Conservation (phyloP, 2,797 vertebrate species). For the Brachymystax lenok region DNA sequence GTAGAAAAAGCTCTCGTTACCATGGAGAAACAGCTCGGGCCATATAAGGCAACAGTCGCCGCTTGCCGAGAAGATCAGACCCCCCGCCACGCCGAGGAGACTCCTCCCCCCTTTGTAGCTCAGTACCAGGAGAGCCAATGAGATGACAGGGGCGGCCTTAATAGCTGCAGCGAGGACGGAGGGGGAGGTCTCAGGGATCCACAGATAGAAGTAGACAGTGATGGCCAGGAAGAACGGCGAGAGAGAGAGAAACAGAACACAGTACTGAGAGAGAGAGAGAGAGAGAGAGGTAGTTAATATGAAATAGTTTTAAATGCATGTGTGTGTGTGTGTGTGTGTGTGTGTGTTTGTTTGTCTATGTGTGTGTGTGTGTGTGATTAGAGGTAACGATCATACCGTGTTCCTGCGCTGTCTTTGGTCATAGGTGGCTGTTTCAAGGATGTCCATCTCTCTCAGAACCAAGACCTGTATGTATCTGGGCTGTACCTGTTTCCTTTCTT, state of each 20-base stretch:
- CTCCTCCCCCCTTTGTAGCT: constrained; percentile 58
- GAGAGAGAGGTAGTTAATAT: not conserved
- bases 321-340: not conserved
- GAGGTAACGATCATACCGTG: constrained; percentile 56
- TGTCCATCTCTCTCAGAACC: constrained; percentile 72
- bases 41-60: constrained; percentile 86
- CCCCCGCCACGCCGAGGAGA: constrained; percentile 71
- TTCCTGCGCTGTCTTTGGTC: constrained; percentile 74
- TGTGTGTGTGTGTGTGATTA: not conserved
- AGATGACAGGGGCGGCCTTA: constrained; percentile 78
- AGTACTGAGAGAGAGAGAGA: constrained; percentile 61
- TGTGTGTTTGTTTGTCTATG: not conserved
- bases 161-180: constrained; percentile 70
- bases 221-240: constrained; percentile 69
- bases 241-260: constrained; percentile 68
- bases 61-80: constrained; percentile 78
- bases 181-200: constrained; percentile 66
- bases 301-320: not conserved
- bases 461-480: constrained; percentile 19
- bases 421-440: constrained; percentile 76
- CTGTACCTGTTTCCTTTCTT: not conserved
- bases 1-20: constrained; percentile 46
- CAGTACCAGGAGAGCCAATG: constrained; percentile 70
- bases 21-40: constrained; percentile 75
- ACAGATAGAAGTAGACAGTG: constrained; percentile 76